Conservation (phyloP, 2,888 invertebrate genomes). For the Argyra leucocephala region DNA sequence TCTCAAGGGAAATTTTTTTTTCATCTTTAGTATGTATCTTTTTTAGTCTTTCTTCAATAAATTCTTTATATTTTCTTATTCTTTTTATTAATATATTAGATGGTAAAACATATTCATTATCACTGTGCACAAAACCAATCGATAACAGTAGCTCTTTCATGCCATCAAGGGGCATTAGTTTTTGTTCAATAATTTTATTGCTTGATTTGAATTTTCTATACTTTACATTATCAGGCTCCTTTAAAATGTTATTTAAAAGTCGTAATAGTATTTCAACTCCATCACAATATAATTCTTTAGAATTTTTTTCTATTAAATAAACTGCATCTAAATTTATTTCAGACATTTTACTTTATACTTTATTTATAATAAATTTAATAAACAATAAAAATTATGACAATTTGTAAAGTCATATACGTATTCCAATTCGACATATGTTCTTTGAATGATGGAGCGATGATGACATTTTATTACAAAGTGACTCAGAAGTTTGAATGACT, state of each 20-base stretch:
- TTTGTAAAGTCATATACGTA: too few species aligned
- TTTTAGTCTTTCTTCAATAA: slow-evolving; percentile 21
- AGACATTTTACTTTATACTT: slow-evolving; percentile 15
- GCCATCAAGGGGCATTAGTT: slow-evolving; percentile 34
- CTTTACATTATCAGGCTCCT: slow-evolving; percentile 37
- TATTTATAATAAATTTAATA: not conserved
- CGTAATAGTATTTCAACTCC: slow-evolving; percentile 38
- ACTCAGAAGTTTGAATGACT: too few species aligned
- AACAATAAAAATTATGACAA: too few species aligned
- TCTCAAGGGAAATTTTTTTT: slow-evolving; percentile 19
- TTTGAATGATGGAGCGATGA: too few species aligned
- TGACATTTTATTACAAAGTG: too few species aligned
- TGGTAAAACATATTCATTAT: slow-evolving; percentile 32
- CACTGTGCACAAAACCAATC: slow-evolving; percentile 36
- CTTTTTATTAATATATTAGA: slow-evolving; percentile 33
- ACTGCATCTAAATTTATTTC: slow-evolving; percentile 16
- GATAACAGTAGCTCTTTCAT: slow-evolving; percentile 33
- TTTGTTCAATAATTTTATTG: slow-evolving; percentile 40
- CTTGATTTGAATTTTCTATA: slow-evolving; percentile 38
- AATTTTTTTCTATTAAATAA: slow-evolving; percentile 27
- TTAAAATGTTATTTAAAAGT: slow-evolving; percentile 39
- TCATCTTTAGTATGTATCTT: not conserved
- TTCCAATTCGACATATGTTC: too few species aligned
- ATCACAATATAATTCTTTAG: slow-evolving; percentile 35
- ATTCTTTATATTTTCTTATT: slow-evolving; percentile 37